phyloP scores from a whole-genome alignment of 2,797 vertebrate species.

The Sebastes vulpes region DNA sequence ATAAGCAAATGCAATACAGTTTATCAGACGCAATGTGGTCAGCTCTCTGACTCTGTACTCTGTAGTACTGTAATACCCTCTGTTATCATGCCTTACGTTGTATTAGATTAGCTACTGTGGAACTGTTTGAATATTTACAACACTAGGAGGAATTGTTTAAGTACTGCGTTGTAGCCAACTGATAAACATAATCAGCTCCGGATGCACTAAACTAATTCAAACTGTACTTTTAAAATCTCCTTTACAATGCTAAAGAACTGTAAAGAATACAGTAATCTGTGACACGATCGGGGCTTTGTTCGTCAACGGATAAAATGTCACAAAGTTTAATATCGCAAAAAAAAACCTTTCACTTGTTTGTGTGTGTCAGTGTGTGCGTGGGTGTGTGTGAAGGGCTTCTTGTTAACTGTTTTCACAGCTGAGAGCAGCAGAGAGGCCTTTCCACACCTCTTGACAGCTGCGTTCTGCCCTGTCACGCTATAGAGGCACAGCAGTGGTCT shows the following conservation, averaged over 20 bases:
- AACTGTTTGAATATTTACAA: neutral
- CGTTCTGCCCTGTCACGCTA: slow-evolving; percentile 74
- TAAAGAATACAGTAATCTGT: neutral
- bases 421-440: slow-evolving; percentile 73
- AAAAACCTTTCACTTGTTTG: neutral
- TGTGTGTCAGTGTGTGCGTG: neutral
- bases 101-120: slow-evolving; percentile 20
- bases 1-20: slow-evolving; percentile 2
- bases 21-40: neutral
- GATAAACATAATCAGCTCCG: neutral
- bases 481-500: slow-evolving; percentile 38
- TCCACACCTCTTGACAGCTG: slow-evolving; percentile 83
- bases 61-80: neutral
- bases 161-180: neutral
- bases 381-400: slow-evolving; percentile 31
- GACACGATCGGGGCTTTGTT: slow-evolving; percentile 1
- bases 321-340: neutral
- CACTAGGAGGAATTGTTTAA: neutral
- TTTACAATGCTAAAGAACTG: neutral
- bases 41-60: neutral
- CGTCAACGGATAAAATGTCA: slow-evolving; percentile 16
- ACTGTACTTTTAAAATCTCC: neutral
- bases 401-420: slow-evolving; percentile 83
- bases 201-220: neutral
- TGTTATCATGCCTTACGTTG: neutral